A percentile compares a stretch with the other conserved stretches of the same genome.
Evolutionary conservation across 2,888 invertebrate genomes (phyloP).

Genomic region (Amaurobius ferox): DNA sequence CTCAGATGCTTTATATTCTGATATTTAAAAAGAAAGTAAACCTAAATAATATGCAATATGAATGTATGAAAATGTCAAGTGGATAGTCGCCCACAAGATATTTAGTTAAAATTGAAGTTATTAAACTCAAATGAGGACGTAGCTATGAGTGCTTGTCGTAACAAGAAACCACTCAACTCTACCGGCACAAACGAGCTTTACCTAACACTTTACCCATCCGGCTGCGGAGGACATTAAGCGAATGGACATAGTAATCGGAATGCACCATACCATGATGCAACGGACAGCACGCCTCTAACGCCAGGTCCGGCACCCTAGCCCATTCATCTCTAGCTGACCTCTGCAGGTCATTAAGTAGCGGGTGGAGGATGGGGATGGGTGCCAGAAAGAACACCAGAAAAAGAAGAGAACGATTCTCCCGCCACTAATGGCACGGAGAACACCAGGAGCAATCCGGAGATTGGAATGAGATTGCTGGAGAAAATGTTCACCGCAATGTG

Average conservation of each 20-base stretch:
- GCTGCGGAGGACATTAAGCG: slow-evolving; percentile 42
- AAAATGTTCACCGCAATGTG: slow-evolving; percentile 68
- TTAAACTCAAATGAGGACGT: no score
- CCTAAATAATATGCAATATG: no score
- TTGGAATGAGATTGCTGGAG: slow-evolving; percentile 59
- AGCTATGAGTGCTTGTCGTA: no score
- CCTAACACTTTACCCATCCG: background rate
- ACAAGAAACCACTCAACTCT: background rate
- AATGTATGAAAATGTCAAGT: no score
- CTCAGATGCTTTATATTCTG: no score
- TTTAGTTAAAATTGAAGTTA: no score
- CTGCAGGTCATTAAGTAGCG: slow-evolving; percentile 48
- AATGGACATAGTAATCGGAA: slow-evolving; percentile 56
- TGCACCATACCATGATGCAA: slow-evolving; percentile 42
- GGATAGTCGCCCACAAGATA: no score
- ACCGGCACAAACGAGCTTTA: background rate
- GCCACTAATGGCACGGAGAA: slow-evolving; percentile 64
- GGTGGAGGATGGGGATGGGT: background rate
- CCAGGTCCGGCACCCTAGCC: slow-evolving; percentile 30
- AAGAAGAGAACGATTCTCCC: slow-evolving; percentile 49
- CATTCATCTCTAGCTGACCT: slow-evolving; percentile 69
- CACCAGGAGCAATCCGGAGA: slow-evolving; percentile 68
- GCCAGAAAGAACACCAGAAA: background rate
- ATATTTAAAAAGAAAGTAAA: no score
- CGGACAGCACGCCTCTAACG: slow-evolving; percentile 39